Conservation (phyloP, 2,797 vertebrate species). For the Rhynchonycteris naso region DNA sequence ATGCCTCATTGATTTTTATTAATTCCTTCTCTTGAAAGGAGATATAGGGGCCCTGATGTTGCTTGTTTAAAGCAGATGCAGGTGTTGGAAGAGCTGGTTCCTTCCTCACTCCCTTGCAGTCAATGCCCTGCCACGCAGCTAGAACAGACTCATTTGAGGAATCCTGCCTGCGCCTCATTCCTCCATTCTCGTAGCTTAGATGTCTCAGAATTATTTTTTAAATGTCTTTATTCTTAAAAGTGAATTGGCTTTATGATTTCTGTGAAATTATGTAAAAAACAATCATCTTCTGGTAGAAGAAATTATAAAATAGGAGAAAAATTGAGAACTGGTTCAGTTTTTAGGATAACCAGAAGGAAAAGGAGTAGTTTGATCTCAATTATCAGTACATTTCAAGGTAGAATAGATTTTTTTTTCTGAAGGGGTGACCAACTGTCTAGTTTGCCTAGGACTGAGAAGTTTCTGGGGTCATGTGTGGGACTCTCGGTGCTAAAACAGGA, state of each 20-base stretch:
- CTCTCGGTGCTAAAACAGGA: not conserved
- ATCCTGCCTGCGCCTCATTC: constrained; percentile 53
- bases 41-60: not conserved
- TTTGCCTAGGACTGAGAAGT: not conserved
- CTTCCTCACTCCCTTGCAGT: constrained; percentile 55
- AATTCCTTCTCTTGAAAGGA: constrained; percentile 56
- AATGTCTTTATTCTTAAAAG: constrained; percentile 56
- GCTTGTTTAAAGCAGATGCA: constrained; percentile 55
- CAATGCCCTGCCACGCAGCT: constrained; percentile 58
- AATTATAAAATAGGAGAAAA: constrained; percentile 35
- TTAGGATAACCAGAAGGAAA: not conserved
- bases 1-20: constrained; percentile 59
- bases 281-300: constrained; percentile 37
- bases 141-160: constrained; percentile 42
- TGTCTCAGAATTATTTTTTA: constrained; percentile 56
- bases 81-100: constrained; percentile 66
- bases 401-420: not conserved
- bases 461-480: not conserved
- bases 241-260: constrained; percentile 21
- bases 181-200: constrained; percentile 60
- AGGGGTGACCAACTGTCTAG: not conserved
- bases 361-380: not conserved
- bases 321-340: not conserved
- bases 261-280: constrained; percentile 21
- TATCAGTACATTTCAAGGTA: not conserved